Conservation (phyloP, 2,113 vertebrate species). For the Dicerorhinus sumatrensis region DNA sequence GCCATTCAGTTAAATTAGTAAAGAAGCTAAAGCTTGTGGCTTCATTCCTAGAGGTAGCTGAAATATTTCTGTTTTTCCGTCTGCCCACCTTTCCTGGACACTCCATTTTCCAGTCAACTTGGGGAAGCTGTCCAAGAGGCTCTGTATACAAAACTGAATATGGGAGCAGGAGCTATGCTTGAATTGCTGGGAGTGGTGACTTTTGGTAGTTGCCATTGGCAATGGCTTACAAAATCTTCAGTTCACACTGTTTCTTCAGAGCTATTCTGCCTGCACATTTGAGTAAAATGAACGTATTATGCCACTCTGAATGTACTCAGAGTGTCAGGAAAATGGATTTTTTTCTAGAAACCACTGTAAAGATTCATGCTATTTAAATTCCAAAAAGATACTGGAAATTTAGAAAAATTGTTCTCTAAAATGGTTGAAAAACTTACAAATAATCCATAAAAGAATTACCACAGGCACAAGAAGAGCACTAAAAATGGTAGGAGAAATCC, state of each 20-base stretch:
- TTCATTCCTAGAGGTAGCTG: background rate
- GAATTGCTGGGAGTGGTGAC: background rate
- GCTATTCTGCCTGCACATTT: background rate
- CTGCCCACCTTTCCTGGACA: background rate
- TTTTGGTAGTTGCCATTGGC: constrained; percentile 36
- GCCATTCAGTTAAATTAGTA: background rate
- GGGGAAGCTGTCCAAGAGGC: background rate
- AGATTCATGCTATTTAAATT: constrained; percentile 18
- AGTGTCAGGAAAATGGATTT: background rate
- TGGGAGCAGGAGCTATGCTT: background rate
- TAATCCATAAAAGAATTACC: background rate
- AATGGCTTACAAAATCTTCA: constrained; percentile 34
- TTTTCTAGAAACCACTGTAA: constrained; percentile 29
- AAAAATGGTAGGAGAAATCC: constrained; percentile 26
- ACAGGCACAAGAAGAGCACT: background rate
- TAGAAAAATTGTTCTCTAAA: background rate
- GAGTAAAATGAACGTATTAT: constrained; percentile 44
- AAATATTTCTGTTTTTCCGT: constrained; percentile 10
- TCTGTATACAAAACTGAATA: background rate
- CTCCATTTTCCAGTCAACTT: background rate
- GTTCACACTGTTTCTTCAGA: constrained; percentile 8
- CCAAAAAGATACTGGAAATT: background rate
- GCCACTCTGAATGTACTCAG: background rate
- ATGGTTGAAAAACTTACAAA: background rate
- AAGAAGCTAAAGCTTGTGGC: background rate